These are phyloP conservation scores for Lithophane leautieri DNA, from an alignment of 2,888 invertebrate species.

Conservation along the genomic window DNA sequence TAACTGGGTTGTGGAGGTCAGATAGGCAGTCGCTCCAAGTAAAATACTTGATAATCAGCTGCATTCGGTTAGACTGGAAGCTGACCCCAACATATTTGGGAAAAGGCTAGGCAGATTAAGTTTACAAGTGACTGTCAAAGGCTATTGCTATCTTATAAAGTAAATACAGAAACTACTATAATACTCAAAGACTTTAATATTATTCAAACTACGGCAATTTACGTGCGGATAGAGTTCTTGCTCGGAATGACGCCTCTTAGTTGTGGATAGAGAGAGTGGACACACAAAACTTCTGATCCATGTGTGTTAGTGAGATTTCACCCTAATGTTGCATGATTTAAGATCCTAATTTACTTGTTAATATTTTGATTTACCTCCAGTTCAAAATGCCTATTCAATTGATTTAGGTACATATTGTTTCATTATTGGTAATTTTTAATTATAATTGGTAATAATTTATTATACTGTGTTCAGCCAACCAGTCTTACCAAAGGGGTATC, in stretches of 20 bases:
- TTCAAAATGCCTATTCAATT: not conserved
- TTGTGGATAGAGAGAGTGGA: not conserved
- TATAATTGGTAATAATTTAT: not conserved
- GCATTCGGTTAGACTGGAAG: too few relatives aligned
- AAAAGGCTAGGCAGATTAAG: too few relatives aligned
- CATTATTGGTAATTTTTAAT: too few relatives aligned
- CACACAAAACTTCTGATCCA: not conserved
- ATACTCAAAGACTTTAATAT: too few relatives aligned
- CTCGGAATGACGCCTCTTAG: not conserved
- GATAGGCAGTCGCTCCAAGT: too few relatives aligned
- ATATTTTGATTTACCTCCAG: not conserved
- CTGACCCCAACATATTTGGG: too few relatives aligned
- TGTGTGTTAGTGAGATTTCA: conserved; percentile 1
- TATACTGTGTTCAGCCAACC: conserved; percentile 5
- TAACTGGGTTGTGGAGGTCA: too few relatives aligned
- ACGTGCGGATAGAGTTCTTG: not conserved
- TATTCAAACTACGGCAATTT: not conserved
- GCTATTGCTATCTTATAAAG: too few relatives aligned
- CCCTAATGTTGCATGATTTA: conserved; percentile 1
- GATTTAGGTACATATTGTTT: not conserved
- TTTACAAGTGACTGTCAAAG: too few relatives aligned
- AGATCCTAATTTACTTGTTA: not conserved
- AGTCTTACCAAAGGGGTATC: too few relatives aligned
- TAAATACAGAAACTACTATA: too few relatives aligned
- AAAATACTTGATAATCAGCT: too few relatives aligned